A percentile compares a stretch with the other conserved stretches of the same genome.
Evolutionary conservation across 2,888 invertebrate species (phyloP).

Genomic region (Carabus problematicus): DNA sequence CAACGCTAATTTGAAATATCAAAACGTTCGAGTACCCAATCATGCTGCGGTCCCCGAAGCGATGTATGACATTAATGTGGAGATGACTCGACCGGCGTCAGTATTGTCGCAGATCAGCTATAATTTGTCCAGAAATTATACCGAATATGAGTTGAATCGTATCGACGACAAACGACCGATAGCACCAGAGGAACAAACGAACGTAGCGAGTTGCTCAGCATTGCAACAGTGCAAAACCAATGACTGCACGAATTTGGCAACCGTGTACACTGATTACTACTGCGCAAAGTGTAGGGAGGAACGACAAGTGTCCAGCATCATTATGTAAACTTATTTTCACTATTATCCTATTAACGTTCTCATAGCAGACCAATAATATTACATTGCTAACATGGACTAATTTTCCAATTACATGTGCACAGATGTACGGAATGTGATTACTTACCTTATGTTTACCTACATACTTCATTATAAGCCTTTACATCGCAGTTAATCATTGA

Average conservation of each 20-base stretch:
- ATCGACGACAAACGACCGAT: not conserved
- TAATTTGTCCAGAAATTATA: slow-evolving; percentile 17
- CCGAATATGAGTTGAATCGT: slow-evolving; percentile 9
- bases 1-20: not conserved
- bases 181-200: not conserved
- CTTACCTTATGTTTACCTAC: no score
- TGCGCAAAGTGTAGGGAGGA: slow-evolving; percentile 24
- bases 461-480: not conserved
- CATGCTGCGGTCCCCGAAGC: no score
- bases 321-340: slow-evolving; percentile 8
- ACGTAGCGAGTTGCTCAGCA: not conserved
- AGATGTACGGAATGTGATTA: no score
- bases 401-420: no score
- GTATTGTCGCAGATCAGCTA: not conserved
- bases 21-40: no score
- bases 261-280: slow-evolving; percentile 24
- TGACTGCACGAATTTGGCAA: slow-evolving; percentile 29
- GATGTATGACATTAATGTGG: no score
- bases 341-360: no score
- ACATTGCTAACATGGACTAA: no score
- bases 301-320: slow-evolving; percentile 1
- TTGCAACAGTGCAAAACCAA: slow-evolving; percentile 31
- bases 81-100: no score
- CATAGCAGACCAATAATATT: no score
- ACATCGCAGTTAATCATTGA: not conserved